Evolutionary conservation across 2,797 vertebrate species (phyloP).

Genomic region (Alauda arvensis): DNA sequence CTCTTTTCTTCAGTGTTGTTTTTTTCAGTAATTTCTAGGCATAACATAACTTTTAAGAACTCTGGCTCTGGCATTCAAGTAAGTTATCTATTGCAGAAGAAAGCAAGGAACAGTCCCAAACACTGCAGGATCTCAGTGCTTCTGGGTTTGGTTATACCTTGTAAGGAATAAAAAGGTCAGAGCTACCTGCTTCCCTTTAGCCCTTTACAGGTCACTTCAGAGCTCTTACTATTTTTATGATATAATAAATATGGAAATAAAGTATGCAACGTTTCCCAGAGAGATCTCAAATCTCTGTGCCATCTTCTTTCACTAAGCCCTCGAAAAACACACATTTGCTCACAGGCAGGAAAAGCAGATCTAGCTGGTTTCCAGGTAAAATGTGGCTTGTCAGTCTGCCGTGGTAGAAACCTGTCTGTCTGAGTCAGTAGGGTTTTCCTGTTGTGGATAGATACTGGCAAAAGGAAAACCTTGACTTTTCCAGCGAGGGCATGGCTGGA

Average conservation of each 20-base stretch:
- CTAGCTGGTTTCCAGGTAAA: neutral
- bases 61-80: neutral
- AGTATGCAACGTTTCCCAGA: neutral
- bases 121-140: neutral
- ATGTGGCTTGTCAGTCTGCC: neutral
- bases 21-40: neutral
- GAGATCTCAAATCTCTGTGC: neutral
- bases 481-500: fast-evolving
- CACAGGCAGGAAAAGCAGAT: neutral
- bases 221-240: neutral
- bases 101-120: neutral
- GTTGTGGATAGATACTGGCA: neutral
- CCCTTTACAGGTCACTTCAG: neutral
- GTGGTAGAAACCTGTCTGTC: neutral
- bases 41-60: neutral
- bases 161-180: neutral
- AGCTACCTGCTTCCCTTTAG: neutral
- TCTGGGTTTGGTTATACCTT: neutral
- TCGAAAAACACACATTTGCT: neutral
- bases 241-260: neutral
- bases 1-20: neutral
- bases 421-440: neutral
- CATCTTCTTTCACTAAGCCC: neutral
- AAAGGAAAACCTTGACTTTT: neutral
- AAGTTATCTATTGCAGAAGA: neutral